Evolutionary conservation across 2,888 invertebrate species (phyloP).

Genomic region (Rotaria magnacalcarata): DNA sequence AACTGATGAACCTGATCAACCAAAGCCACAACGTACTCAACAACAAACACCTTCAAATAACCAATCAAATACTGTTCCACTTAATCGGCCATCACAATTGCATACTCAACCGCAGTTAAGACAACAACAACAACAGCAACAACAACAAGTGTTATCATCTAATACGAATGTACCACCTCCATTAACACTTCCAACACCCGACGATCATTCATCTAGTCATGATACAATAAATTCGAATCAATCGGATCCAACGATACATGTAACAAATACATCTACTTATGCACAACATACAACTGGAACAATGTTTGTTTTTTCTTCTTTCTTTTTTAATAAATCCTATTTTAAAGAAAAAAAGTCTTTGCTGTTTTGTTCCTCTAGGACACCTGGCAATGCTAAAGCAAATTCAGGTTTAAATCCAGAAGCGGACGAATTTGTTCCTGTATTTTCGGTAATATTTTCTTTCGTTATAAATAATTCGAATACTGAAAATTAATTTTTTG

Average conservation of each 20-base stretch:
- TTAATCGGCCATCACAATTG: conserved; percentile 21
- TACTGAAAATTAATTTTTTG: too few species aligned
- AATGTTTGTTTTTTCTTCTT: not conserved
- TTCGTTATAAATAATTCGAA: too few species aligned
- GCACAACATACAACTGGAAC: not conserved
- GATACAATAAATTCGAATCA: not conserved
- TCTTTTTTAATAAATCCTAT: not conserved
- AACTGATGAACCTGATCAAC: not conserved
- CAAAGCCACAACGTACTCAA: not conserved
- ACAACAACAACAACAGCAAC: too few species aligned
- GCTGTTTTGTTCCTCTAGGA: not conserved
- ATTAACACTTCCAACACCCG: not conserved
- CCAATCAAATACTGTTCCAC: not conserved
- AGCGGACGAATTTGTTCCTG: not conserved
- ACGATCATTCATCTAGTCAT: conserved; percentile 15
- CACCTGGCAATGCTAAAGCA: not conserved
- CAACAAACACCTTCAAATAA: not conserved
- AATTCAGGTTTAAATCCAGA: not conserved
- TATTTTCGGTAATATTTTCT: not conserved
- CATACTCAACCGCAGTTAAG: not conserved
- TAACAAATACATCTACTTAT: too few species aligned
- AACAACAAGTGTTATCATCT: not conserved
- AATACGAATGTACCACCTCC: not conserved
- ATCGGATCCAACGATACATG: not conserved
- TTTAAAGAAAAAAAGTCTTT: not conserved